These are phyloP conservation scores for Scaptomyza reducta DNA, from an alignment of 2,888 invertebrate species.

Conservation along the genomic window DNA sequence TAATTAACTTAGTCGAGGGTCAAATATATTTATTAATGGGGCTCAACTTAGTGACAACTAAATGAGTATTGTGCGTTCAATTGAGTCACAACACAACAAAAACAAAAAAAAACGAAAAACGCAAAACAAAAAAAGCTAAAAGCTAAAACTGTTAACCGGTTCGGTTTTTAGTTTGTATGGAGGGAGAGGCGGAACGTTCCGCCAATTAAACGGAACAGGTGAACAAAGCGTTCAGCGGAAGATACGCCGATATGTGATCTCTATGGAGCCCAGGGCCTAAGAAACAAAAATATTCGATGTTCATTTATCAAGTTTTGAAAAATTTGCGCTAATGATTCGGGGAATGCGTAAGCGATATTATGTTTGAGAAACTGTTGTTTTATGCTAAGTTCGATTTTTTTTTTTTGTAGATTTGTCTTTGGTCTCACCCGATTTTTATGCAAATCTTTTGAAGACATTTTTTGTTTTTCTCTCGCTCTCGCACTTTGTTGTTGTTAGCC, in stretches of 20 bases:
- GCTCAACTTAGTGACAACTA: slow-evolving; percentile 72
- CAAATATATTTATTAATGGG: slow-evolving; percentile 64
- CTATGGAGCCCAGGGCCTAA: slow-evolving; percentile 2
- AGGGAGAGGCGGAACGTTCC: slow-evolving; percentile 10
- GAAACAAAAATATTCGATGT: slow-evolving; percentile 46
- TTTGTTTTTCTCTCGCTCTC: neutral
- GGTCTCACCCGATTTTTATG: slow-evolving; percentile 57
- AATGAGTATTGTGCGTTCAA: slow-evolving; percentile 61
- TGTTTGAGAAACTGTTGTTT: slow-evolving; percentile 66
- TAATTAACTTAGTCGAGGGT: slow-evolving; percentile 48
- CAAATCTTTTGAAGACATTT: slow-evolving; percentile 45
- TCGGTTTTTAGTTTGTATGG: neutral
- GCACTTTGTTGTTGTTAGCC: neutral
- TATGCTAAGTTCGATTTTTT: slow-evolving; percentile 53
- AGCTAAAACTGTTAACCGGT: slow-evolving; percentile 7
- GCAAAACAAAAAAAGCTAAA: slow-evolving; percentile 7
- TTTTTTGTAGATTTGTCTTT: slow-evolving; percentile 6
- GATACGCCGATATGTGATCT: slow-evolving; percentile 19
- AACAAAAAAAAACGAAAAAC: too few relatives aligned
- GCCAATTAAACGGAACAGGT: slow-evolving; percentile 74
- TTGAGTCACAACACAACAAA: slow-evolving; percentile 54
- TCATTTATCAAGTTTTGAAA: slow-evolving; percentile 58
- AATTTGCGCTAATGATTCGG: slow-evolving; percentile 66
- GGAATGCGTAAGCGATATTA: slow-evolving; percentile 45
- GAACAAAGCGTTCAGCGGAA: slow-evolving; percentile 57